Evolutionary conservation across 2,888 invertebrate species (phyloP).

Genomic region (Sturmia bella): DNA sequence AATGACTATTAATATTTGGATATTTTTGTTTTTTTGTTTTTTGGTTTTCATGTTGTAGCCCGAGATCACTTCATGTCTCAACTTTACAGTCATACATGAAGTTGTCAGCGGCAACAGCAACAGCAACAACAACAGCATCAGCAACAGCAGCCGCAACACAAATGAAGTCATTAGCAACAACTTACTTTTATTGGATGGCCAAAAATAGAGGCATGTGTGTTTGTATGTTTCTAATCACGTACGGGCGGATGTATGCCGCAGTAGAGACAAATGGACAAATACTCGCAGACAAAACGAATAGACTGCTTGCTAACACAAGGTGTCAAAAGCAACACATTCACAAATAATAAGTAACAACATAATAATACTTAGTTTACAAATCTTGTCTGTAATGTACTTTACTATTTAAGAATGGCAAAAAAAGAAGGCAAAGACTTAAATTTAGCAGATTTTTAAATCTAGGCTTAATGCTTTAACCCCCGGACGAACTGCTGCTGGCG

Average conservation of each 20-base stretch:
- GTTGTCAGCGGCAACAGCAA: conserved; percentile 42
- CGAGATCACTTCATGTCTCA: conserved; percentile 56
- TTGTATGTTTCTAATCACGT: conserved; percentile 10
- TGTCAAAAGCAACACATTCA: conserved; percentile 68
- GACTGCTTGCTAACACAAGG: conserved; percentile 64
- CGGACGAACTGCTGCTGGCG: background rate
- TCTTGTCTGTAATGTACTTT: conserved; percentile 43
- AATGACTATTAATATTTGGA: conserved; percentile 62
- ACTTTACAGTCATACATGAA: conserved; percentile 29
- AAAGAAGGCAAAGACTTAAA: conserved; percentile 14
- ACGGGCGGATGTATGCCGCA: conserved; percentile 39
- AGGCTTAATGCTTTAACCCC: conserved; percentile 38
- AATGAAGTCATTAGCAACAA: conserved; percentile 66
- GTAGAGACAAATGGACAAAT: conserved; percentile 52
- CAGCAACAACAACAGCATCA: conserved; percentile 23
- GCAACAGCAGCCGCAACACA: conserved; percentile 18
- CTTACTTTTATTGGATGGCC: conserved; percentile 44
- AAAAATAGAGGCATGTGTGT: conserved; percentile 48
- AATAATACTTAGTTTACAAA: conserved; percentile 54
- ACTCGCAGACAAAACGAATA: conserved; percentile 53
- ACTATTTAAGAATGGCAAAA: conserved; percentile 40
- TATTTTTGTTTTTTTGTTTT: conserved; percentile 18
- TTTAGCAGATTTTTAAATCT: conserved; percentile 39
- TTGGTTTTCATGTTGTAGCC: conserved; percentile 22
- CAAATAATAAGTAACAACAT: conserved; percentile 68